phyloP scores from a whole-genome alignment of 2,888 invertebrate species.

The Phalera bucephala region DNA sequence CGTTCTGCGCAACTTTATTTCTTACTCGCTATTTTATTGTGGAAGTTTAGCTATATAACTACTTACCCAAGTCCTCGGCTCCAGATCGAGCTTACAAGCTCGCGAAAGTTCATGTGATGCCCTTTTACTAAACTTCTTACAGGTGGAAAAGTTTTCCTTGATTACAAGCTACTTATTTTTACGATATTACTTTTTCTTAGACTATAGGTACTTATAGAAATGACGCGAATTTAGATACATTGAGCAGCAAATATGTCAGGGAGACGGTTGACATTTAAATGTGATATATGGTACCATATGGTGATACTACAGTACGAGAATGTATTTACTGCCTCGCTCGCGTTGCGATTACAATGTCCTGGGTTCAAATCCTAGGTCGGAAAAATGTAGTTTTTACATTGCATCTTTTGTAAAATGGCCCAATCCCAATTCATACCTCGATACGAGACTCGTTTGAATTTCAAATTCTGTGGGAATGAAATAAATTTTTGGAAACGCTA shows the following conservation, averaged over 20 bases:
- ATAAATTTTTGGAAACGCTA: too few relatives aligned
- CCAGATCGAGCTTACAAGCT: conserved; percentile 30
- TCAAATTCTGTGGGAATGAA: conserved; percentile 15
- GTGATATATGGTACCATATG: too few relatives aligned
- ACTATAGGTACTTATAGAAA: conserved; percentile 6
- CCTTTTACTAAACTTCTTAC: conserved; percentile 22
- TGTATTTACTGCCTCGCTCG: too few relatives aligned
- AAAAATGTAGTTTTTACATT: too few relatives aligned
- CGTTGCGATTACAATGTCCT: too few relatives aligned
- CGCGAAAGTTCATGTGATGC: conserved; percentile 25
- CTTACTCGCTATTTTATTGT: conserved; percentile 24
- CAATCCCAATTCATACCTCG: conserved; percentile 35
- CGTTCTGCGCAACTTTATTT: conserved; percentile 21
- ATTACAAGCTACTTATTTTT: conserved; percentile 28
- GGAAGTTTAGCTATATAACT: conserved; percentile 30
- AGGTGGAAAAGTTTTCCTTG: conserved; percentile 25
- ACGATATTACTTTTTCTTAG: conserved; percentile 20
- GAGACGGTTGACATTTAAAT: conserved; percentile 9
- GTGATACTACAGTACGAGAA: too few relatives aligned
- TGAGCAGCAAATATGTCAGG: too few relatives aligned
- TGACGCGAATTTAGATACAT: not conserved
- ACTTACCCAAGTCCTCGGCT: conserved; percentile 23
- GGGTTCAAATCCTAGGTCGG: too few relatives aligned
- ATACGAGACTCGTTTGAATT: conserved; percentile 18
- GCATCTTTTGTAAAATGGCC: conserved; percentile 24